Conservation (phyloP, 2,888 invertebrate genomes). For the Epistrophe grossulariae region DNA sequence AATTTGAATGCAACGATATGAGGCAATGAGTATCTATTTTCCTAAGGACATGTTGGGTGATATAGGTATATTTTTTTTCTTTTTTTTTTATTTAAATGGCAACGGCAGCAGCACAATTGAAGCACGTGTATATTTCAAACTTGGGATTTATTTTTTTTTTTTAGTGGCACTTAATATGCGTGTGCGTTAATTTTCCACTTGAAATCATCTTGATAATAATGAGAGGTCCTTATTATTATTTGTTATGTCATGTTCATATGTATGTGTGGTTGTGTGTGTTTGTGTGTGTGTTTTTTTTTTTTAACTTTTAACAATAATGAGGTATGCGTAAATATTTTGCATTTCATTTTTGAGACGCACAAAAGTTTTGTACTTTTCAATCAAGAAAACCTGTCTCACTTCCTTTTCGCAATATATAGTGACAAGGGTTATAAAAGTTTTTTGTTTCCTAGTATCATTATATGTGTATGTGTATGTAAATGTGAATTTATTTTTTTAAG, state of each 20-base stretch:
- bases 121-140: constrained; percentile 9
- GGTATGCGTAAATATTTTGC: background rate
- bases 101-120: background rate
- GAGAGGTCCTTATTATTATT: constrained; percentile 32
- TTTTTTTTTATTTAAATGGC: background rate
- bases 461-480: background rate
- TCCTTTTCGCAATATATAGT: constrained; percentile 1
- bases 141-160: background rate
- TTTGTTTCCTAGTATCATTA: background rate
- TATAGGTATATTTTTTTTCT: background rate
- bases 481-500: background rate
- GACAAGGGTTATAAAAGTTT: constrained; percentile 7
- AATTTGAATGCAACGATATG: constrained; percentile 12
- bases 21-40: constrained; percentile 8
- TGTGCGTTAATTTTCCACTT: constrained; percentile 65
- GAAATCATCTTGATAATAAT: constrained; percentile 35
- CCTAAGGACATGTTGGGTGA: background rate
- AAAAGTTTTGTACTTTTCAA: constrained; percentile 37
- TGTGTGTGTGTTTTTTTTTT: background rate
- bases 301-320: constrained; percentile 13
- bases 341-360: background rate
- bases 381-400: constrained; percentile 22
- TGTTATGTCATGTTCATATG: background rate
- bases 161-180: constrained; percentile 36
- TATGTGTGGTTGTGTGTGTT: background rate